Base-by-base conservation (phyloP, 2,888 invertebrate species). In the Orthonychiurus folsomi region DNA sequence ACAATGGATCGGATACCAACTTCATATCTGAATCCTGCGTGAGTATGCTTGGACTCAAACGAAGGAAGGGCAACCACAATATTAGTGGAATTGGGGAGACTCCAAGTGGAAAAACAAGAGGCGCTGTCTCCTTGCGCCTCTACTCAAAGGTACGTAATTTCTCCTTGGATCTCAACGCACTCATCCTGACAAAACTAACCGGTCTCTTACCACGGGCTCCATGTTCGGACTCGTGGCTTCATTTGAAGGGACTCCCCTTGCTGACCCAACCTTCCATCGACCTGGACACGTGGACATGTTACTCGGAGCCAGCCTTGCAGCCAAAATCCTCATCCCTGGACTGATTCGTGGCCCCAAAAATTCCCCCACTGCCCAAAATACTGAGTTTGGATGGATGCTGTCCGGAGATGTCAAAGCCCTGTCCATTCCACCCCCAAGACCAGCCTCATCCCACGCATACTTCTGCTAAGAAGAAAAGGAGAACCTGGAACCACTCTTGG, bases 361-460 rank as follows among this genome's bases (percentile, higher is more conserved):
- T 5, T 15, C 56, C 26, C 56, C 56, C 5, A n/a, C 20, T 23
- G 56, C 26, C 9, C 56, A 56, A 56, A 15, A 20, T 12, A 56
- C 56, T 12, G 5, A 56, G n/a, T 56, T 56, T 25, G 56, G 56
- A 26, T 56, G 56, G 56, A 25, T 56, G 15, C 24, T 56, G 21
- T 56, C 56, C 21, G 56, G 56, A n/a, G 5, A 3, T 3, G 27
- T 56, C 23, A 15, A 5, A 5, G n/a, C n/a, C n/a, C n/a, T 26
- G 5, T 23, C 9, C 5, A 23, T 25, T 12, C 3, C 3, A 23
- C 27, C n/a, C 15, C 3, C 3, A 23, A 3, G 15, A 23, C 3
- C 3, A 9, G 26, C 20, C 3, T 56, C 24, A 9, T 55, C 56
- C 24, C 56, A 55, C 24, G 24, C 12, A 5, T 5, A 5, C 23